These are phyloP conservation scores for Hirundichthys speculiger DNA, from an alignment of 2,113 vertebrate species.

Conservation along the genomic window DNA sequence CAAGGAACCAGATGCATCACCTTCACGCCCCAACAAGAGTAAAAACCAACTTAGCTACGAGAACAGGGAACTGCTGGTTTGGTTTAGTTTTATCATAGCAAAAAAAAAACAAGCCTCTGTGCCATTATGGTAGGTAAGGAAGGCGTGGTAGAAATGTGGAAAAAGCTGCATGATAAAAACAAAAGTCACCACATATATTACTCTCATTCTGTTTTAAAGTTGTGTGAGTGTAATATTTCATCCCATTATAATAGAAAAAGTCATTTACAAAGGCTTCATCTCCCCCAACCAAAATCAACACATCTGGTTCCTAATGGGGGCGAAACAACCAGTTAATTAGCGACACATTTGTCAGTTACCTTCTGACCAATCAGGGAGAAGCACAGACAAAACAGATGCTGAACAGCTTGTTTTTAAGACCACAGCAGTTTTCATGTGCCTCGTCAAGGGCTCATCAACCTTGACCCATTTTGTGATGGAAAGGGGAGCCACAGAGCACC, in stretches of 20 bases:
- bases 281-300: slow-evolving; percentile 31
- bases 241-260: background rate
- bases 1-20: slow-evolving; percentile 8
- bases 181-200: background rate
- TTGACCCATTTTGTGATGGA: slow-evolving; percentile 67
- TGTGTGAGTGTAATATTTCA: background rate
- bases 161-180: slow-evolving; percentile 1
- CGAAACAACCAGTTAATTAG: slow-evolving; percentile 45
- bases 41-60: background rate
- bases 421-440: slow-evolving; percentile 26
- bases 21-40: slow-evolving; percentile 9
- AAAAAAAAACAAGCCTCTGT: too few species aligned
- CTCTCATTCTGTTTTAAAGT: slow-evolving; percentile 14
- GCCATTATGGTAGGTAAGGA: too few species aligned
- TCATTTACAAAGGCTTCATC: background rate
- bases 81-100: background rate
- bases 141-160: too few species aligned
- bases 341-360: slow-evolving; percentile 54
- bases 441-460: slow-evolving; percentile 60
- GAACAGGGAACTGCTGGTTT: background rate
- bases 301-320: slow-evolving; percentile 52
- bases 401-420: slow-evolving; percentile 59
- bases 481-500: slow-evolving; percentile 31
- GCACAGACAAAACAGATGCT: slow-evolving; percentile 32
- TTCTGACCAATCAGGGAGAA: slow-evolving; percentile 49